Percentiles rank a stretch among this genome's conserved stretches.
These are phyloP conservation scores for Trichonephila clavata DNA, from an alignment of 1,140 invertebrate genomes.

Conservation along the genomic window DNA sequence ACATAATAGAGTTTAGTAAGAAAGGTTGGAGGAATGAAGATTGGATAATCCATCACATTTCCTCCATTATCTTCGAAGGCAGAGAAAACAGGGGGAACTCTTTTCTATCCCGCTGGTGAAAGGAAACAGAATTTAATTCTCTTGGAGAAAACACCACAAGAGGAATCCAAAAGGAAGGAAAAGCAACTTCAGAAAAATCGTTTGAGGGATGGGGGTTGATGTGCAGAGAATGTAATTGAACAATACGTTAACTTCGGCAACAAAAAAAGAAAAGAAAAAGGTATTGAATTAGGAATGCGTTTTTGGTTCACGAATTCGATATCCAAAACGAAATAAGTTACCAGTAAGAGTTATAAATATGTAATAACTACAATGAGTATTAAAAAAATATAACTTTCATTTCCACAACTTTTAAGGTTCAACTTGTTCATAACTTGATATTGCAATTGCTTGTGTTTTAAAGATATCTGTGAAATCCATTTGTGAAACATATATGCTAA, in stretches of 20 bases:
- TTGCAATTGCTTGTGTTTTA: too few relatives aligned
- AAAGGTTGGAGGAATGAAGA: constrained; percentile 69
- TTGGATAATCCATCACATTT: constrained; percentile 68
- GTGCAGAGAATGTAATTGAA: constrained; percentile 2
- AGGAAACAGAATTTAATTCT: constrained; percentile 35
- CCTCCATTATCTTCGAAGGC: constrained; percentile 45
- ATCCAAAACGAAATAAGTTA: too few relatives aligned
- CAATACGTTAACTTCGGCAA: not conserved
- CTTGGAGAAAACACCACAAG: not conserved
- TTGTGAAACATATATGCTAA: too few relatives aligned
- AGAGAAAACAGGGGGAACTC: constrained; percentile 25
- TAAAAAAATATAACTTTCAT: too few relatives aligned
- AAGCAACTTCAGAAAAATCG: not conserved
- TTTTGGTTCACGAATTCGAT: too few relatives aligned
- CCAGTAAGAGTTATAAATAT: too few relatives aligned
- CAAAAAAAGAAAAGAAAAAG: not conserved
- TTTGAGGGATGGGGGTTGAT: not conserved
- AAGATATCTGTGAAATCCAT: too few relatives aligned
- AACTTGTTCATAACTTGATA: too few relatives aligned
- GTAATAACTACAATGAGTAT: too few relatives aligned
- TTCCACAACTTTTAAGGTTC: too few relatives aligned
- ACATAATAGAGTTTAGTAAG: constrained; percentile 72
- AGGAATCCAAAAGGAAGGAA: constrained; percentile 16
- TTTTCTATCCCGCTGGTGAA: constrained; percentile 22
- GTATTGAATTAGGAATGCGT: too few relatives aligned